phyloP scores from a whole-genome alignment of 2,113 vertebrate species.

The Burhinus bistriatus region DNA sequence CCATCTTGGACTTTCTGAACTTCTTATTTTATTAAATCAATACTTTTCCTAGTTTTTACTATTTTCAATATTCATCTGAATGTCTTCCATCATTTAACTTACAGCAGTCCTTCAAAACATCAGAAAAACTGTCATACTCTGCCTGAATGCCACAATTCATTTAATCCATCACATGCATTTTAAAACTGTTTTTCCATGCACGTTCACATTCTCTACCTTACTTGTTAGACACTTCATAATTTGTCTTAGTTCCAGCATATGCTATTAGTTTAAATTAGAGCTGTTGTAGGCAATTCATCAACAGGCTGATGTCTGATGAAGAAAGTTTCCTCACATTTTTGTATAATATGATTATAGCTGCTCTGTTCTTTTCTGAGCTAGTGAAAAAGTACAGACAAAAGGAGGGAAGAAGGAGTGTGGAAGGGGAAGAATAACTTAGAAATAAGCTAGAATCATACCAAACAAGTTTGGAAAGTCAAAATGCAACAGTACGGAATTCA shows the following conservation, averaged over 20 bases:
- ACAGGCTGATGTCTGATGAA: background rate
- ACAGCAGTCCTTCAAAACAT: background rate
- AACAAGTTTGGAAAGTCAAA: background rate
- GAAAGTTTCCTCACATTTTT: background rate
- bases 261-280: background rate
- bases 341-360: background rate
- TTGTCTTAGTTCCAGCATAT: background rate
- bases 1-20: background rate
- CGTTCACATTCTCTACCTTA: background rate
- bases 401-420: background rate
- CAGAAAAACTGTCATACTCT: background rate
- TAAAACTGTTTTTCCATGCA: background rate
- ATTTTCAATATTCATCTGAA: background rate
- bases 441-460: background rate
- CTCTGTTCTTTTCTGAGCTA: background rate
- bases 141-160: background rate
- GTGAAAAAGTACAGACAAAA: background rate
- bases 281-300: background rate
- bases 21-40: background rate
- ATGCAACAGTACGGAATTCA: background rate
- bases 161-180: background rate
- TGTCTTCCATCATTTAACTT: background rate
- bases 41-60: background rate
- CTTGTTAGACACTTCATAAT: background rate
- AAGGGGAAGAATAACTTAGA: background rate